phyloP scores from a whole-genome alignment of 1,140 invertebrate species.

The Brachionus sp. region DNA sequence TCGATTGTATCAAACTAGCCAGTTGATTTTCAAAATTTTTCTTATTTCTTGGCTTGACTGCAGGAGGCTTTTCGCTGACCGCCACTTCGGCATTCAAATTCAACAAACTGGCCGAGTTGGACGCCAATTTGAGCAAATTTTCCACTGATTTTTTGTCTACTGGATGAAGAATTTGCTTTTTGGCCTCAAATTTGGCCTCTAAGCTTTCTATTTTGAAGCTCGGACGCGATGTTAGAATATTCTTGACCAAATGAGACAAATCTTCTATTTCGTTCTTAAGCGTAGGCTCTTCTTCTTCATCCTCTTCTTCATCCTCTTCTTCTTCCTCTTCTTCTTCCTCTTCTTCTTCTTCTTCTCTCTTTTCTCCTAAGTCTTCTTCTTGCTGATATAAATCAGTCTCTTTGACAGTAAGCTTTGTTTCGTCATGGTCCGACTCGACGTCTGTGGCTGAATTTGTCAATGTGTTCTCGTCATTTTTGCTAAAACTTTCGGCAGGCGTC shows the following conservation, averaged over 20 bases:
- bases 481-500: constrained; percentile 35
- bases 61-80: not conserved
- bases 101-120: constrained; percentile 27
- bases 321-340: not conserved
- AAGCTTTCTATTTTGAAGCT: not conserved
- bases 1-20: not conserved
- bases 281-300: not conserved
- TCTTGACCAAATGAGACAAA: constrained; percentile 15
- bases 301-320: not conserved
- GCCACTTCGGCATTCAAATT: not conserved
- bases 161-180: not conserved
- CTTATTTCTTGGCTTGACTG: not conserved
- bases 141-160: constrained; percentile 40
- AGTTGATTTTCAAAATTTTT: constrained; percentile 10
- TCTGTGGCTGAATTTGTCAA: not conserved
- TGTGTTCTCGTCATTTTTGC: not conserved
- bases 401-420: not conserved
- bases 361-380: not conserved
- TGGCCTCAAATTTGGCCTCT: not conserved
- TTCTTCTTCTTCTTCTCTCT: not conserved
- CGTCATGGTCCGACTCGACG: not conserved
- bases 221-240: not conserved
- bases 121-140: constrained; percentile 28
- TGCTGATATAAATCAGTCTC: not conserved
- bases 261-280: constrained; percentile 6